These are phyloP conservation scores for Petrocephalus schoutedeni DNA, from an alignment of 2,797 vertebrate genomes.

Conservation along the genomic window DNA sequence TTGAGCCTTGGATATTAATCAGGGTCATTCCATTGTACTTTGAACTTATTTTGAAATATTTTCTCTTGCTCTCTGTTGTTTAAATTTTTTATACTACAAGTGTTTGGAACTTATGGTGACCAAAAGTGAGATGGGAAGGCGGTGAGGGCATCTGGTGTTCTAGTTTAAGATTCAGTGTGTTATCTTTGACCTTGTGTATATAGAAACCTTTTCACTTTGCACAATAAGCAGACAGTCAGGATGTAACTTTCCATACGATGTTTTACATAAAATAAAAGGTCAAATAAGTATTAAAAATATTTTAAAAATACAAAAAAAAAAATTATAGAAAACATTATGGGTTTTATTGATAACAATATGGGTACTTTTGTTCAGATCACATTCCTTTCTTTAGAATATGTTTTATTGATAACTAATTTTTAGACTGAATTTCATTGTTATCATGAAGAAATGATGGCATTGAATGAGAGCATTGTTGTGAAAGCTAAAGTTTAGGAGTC, in stretches of 20 bases:
- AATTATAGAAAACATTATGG: conserved; percentile 52
- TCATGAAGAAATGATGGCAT: conserved; percentile 50
- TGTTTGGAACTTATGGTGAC: conserved; percentile 53
- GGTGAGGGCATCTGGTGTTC: conserved; percentile 39
- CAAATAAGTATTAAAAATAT: conserved; percentile 48
- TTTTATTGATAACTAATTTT: conserved; percentile 63
- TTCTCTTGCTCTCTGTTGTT: conserved; percentile 49
- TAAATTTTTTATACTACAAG: conserved; percentile 54
- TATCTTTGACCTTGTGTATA: conserved; percentile 64
- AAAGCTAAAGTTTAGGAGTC: conserved; percentile 52
- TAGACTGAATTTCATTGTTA: conserved; percentile 58
- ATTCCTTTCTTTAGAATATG: conserved; percentile 59
- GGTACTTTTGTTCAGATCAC: conserved; percentile 56
- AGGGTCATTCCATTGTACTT: conserved; percentile 13
- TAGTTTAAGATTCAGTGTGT: conserved; percentile 50
- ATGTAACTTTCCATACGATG: conserved; percentile 66
- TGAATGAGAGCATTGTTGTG: conserved; percentile 60
- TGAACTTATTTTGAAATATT: conserved; percentile 37
- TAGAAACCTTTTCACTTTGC: conserved; percentile 64
- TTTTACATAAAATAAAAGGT: conserved; percentile 62
- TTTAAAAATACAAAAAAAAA: conserved; percentile 55
- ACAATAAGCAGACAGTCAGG: conserved; percentile 69
- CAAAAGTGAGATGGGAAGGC: conserved; percentile 19
- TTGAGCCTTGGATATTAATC: conserved; percentile 61
- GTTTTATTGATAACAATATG: conserved; percentile 60